These are phyloP conservation scores for Arrhamphus sclerolepis DNA, from an alignment of 2,797 vertebrate genomes.

Conservation along the genomic window DNA sequence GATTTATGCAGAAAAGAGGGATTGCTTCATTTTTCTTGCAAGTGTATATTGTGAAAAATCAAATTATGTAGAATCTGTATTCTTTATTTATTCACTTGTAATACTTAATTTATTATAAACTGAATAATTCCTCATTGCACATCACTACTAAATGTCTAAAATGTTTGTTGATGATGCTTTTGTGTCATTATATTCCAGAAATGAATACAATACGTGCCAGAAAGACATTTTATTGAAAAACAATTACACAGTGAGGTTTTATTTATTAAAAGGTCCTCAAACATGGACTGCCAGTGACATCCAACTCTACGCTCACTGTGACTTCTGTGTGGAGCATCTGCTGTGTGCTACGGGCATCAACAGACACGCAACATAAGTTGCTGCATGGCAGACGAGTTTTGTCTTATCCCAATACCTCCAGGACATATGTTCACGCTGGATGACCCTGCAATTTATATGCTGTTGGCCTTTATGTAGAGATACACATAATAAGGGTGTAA, in stretches of 20 bases:
- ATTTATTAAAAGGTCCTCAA: background rate
- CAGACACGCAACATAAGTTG: conserved; percentile 10
- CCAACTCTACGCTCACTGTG: background rate
- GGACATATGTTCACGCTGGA: conserved; percentile 1
- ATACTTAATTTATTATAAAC: no score
- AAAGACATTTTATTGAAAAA: no score
- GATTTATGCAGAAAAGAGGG: no score
- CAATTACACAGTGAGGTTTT: background rate
- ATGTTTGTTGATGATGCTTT: background rate
- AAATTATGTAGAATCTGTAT: no score
- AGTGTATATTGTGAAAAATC: no score
- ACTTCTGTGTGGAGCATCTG: conserved; percentile 10
- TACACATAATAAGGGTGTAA: no score
- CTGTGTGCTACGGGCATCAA: background rate
- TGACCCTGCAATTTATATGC: background rate
- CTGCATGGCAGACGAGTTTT: background rate
- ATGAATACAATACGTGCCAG: no score
- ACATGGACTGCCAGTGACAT: background rate
- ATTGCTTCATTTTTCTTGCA: no score
- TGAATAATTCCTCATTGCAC: background rate
- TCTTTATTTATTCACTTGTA: background rate
- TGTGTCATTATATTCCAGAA: background rate
- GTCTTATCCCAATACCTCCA: background rate
- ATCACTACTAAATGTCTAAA: background rate
- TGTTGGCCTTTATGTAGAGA: no score